phyloP scores from a whole-genome alignment of 2,113 vertebrate genomes.

The Muntiacus reevesi region DNA sequence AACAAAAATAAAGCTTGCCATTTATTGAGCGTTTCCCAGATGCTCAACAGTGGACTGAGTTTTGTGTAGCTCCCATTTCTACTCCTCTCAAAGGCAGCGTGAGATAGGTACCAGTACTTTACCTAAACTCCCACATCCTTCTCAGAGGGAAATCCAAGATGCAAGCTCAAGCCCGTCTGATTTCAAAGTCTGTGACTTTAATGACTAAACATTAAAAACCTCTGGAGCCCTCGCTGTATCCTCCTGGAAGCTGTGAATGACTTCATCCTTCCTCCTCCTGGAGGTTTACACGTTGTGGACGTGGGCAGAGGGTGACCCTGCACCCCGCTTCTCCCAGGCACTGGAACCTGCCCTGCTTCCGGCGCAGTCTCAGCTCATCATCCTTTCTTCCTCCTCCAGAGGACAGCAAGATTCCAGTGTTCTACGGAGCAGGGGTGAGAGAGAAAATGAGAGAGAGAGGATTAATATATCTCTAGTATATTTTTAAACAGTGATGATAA shows the following conservation, averaged over 20 bases:
- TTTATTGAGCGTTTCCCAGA: constrained; percentile 1
- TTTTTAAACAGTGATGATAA: background rate
- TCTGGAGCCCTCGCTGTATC: background rate
- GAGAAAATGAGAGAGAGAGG: background rate
- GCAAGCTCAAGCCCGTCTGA: background rate
- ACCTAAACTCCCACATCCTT: background rate
- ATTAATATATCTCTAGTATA: background rate
- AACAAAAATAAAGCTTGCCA: background rate
- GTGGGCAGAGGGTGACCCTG: too few species aligned
- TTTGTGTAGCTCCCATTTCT: background rate
- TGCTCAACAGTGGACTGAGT: background rate
- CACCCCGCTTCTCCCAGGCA: accelerated
- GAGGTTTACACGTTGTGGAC: background rate
- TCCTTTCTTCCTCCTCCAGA: background rate
- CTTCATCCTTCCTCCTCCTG: background rate
- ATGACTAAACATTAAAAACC: background rate
- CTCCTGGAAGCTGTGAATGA: background rate
- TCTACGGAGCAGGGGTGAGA: background rate
- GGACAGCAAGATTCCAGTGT: background rate
- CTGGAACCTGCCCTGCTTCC: too few species aligned
- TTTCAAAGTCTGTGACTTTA: background rate
- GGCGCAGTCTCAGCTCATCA: accelerated
- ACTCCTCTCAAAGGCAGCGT: background rate
- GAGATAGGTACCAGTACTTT: background rate
- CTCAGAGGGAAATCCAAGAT: background rate